phyloP scores from a whole-genome alignment of 1,140 invertebrate species.

The Pantala flavescens region DNA sequence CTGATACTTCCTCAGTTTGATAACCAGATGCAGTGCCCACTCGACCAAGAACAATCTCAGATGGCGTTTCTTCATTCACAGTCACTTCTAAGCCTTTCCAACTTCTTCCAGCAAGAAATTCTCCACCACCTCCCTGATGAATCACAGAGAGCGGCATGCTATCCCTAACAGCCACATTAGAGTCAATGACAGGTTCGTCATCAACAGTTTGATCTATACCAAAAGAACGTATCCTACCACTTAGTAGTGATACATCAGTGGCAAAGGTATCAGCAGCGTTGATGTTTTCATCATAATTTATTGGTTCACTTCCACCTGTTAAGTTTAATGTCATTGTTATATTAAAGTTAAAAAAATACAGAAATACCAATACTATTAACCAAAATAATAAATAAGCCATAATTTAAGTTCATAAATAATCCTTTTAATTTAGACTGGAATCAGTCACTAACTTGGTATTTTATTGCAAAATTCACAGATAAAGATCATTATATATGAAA shows the following conservation, averaged over 20 bases:
- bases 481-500: too few relatives aligned
- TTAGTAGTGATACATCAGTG: slow-evolving; percentile 58
- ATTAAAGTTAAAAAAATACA: too few relatives aligned
- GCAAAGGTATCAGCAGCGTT: slow-evolving; percentile 17
- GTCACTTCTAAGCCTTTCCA: slow-evolving; percentile 67
- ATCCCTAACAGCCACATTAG: not conserved
- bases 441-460: too few relatives aligned
- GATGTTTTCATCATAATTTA: too few relatives aligned
- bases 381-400: too few relatives aligned
- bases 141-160: not conserved
- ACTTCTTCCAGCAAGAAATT: slow-evolving; percentile 48
- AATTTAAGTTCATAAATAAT: too few relatives aligned
- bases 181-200: slow-evolving; percentile 12
- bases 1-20: not conserved
- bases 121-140: slow-evolving; percentile 20
- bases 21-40: not conserved
- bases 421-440: too few relatives aligned
- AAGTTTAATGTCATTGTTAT: too few relatives aligned
- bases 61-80: slow-evolving; percentile 32
- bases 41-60: not conserved
- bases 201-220: slow-evolving; percentile 22
- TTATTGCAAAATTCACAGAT: too few relatives aligned
- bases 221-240: slow-evolving; percentile 45
- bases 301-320: too few relatives aligned
- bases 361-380: too few relatives aligned